A percentile compares a stretch with the other conserved stretches of the same genome.
Conservation (phyloP, 1,140 invertebrate genomes). For the Bilobella aurantiaca region DNA sequence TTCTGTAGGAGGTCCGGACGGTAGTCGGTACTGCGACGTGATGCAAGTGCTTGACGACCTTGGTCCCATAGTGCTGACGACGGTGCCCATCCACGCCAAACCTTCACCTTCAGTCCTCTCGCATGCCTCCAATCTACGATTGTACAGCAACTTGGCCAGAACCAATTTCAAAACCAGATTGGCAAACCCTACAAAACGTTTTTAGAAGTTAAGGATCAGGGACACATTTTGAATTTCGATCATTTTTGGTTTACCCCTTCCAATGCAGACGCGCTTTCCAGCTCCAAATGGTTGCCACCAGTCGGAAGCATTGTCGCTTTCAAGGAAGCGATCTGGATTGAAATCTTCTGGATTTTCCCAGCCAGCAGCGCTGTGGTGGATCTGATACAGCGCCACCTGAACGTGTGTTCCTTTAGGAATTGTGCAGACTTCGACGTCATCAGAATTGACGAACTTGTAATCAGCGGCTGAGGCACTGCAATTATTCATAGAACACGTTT, state of each 20-base stretch:
- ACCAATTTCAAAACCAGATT: constrained; percentile 12
- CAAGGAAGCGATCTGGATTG: constrained; percentile 17
- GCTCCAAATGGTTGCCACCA: constrained; percentile 16
- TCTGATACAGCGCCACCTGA: constrained; percentile 21
- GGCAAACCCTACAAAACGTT: constrained; percentile 12
- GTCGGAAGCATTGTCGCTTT: neutral
- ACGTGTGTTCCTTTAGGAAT: constrained; percentile 20
- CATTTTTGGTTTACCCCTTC: neutral
- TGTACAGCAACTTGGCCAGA: neutral
- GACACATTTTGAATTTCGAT: neutral
- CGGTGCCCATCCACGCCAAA: neutral
- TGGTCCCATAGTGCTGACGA: constrained; percentile 15
- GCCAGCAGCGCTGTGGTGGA: constrained; percentile 1
- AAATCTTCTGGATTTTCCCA: constrained; percentile 19
- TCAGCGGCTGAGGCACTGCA: neutral
- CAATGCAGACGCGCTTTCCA: constrained; percentile 17
- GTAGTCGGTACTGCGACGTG: neutral
- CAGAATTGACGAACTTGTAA: neutral
- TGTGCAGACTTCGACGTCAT: neutral
- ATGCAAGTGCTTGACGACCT: neutral
- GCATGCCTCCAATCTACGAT: neutral
- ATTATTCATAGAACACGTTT: no score
- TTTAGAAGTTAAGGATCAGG: neutral
- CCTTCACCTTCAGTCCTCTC: neutral
- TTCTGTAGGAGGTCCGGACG: constrained; percentile 6